These are phyloP conservation scores for Olivierus martensii DNA, from an alignment of 1,140 invertebrate species.

Conservation along the genomic window DNA sequence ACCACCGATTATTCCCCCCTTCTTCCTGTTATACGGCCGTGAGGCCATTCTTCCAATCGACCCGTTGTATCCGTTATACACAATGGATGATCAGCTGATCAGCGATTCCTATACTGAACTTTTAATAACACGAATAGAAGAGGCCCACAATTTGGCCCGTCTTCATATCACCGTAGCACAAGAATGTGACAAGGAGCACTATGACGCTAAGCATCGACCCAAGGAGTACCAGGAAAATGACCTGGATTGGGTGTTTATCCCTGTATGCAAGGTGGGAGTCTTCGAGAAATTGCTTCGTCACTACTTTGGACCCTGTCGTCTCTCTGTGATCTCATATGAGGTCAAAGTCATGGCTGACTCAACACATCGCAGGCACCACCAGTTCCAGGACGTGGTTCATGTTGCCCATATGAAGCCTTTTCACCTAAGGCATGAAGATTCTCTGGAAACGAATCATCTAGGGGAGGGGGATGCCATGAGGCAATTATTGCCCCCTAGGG, in stretches of 20 bases:
- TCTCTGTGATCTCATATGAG: no score
- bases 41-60: constrained; percentile 18
- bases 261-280: background rate
- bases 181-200: background rate
- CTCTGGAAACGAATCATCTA: no score
- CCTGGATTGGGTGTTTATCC: background rate
- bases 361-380: no score
- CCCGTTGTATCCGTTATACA: background rate
- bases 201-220: background rate
- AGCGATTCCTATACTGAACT: background rate
- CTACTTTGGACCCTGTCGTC: background rate
- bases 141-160: background rate
- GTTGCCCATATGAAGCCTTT: no score
- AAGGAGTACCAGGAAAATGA: background rate
- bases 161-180: background rate
- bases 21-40: constrained; percentile 19
- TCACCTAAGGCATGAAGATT: no score
- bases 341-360: no score
- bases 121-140: background rate
- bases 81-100: background rate
- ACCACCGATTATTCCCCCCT: constrained; percentile 17
- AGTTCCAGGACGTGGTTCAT: no score
- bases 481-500: no score
- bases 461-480: no score
- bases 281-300: background rate